Conservation (phyloP, 2,113 vertebrate genomes). For the Indri indri region DNA sequence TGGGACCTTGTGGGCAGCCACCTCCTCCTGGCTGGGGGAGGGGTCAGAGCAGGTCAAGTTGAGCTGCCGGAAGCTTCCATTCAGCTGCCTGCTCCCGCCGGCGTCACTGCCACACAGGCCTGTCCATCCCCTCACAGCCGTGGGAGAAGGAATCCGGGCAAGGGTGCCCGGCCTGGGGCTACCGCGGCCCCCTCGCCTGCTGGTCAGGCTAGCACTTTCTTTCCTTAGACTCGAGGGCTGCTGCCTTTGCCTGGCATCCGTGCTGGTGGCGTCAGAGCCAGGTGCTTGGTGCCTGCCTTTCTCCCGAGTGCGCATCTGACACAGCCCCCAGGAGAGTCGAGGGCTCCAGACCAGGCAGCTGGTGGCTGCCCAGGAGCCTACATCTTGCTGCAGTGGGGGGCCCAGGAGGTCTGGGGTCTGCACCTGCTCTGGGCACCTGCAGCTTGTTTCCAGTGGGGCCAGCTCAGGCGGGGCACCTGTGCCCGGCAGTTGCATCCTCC, state of each 20-base stretch:
- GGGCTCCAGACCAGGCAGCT: neutral
- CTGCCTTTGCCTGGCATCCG: neutral
- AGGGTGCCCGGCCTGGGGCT: neutral
- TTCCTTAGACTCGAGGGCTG: fast-evolving
- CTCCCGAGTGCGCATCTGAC: neutral
- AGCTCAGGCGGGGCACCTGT: neutral
- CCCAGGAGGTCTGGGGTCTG: neutral
- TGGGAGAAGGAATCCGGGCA: fast-evolving
- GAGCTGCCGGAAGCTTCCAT: neutral
- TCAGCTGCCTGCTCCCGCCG: fast-evolving
- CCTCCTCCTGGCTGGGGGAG: neutral
- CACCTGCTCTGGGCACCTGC: neutral
- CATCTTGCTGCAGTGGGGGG: neutral
- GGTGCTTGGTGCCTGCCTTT: neutral
- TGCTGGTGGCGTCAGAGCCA: fast-evolving
- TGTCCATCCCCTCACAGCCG: fast-evolving
- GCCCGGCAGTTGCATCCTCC: fast-evolving
- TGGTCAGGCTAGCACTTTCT: neutral
- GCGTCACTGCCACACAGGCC: fast-evolving
- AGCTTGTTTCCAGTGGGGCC: neutral
- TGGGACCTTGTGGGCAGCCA: neutral
- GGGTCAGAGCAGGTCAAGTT: neutral
- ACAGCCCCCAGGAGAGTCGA: no score
- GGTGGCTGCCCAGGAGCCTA: neutral
- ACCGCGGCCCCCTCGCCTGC: fast-evolving